These are phyloP conservation scores for Mesoclemmys tuberculata DNA, from an alignment of 2,113 vertebrate genomes.

Conservation along the genomic window DNA sequence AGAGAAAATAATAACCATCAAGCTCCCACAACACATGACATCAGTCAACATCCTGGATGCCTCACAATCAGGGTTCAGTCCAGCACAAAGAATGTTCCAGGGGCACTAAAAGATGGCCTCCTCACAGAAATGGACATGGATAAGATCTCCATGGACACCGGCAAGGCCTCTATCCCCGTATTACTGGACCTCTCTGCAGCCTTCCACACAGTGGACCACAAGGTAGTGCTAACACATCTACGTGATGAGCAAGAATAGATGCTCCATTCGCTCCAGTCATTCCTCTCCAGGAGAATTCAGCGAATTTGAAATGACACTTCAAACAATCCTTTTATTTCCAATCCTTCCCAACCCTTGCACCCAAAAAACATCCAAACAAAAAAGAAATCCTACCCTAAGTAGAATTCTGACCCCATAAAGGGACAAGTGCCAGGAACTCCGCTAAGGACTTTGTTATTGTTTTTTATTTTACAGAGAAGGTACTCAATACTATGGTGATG, in stretches of 20 bases:
- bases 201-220: background rate
- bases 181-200: background rate
- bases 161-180: background rate
- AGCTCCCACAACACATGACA: background rate
- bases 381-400: too few relatives aligned
- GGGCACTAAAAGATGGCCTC: background rate
- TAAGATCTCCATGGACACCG: background rate
- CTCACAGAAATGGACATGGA: background rate
- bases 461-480: background rate
- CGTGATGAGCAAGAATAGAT: background rate
- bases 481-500: too few relatives aligned
- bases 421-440: background rate
- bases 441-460: background rate
- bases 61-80: background rate
- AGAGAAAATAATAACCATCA: background rate
- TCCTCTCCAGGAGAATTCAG: background rate
- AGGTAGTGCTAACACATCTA: background rate
- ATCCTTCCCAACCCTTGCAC: background rate
- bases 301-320: background rate
- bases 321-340: background rate
- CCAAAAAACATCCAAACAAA: too few relatives aligned
- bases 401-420: too few relatives aligned
- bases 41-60: accelerated
- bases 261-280: background rate
- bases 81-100: background rate